Percentiles rank a stretch among this genome's conserved stretches.
Evolutionary conservation across 2,797 vertebrate genomes (phyloP).

Genomic region (Emydoidea blandingii): DNA sequence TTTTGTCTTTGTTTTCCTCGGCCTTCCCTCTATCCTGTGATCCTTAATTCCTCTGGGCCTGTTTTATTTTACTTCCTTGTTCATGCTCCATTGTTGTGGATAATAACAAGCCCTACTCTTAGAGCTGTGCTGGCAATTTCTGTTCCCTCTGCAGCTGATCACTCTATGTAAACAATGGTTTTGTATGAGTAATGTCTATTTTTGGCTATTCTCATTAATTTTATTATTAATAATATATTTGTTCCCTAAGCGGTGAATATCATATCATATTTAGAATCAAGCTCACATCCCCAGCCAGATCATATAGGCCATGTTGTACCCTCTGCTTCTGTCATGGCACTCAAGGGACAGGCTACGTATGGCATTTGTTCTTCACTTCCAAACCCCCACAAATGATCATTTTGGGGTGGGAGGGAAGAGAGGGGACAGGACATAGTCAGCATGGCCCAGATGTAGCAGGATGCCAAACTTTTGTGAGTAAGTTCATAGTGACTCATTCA

Average conservation of each 20-base stretch:
- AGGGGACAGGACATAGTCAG: background rate
- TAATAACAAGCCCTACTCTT: background rate
- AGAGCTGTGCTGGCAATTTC: background rate
- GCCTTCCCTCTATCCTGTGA: background rate
- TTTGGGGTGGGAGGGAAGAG: no score
- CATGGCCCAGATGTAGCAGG: accelerated
- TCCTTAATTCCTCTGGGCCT: background rate
- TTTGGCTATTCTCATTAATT: accelerated
- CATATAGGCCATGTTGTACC: accelerated
- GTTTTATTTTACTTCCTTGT: conserved; percentile 11
- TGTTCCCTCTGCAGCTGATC: background rate
- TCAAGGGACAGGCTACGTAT: background rate
- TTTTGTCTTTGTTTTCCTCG: background rate
- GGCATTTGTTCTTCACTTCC: background rate
- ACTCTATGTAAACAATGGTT: accelerated
- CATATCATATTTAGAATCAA: background rate
- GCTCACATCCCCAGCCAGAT: background rate
- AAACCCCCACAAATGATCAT: background rate
- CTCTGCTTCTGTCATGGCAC: background rate
- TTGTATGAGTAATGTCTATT: background rate
- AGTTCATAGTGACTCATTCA: background rate
- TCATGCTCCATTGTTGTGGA: background rate
- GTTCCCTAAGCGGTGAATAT: background rate
- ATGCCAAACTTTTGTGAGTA: no score
- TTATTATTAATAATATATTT: background rate